Evolutionary conservation across 2,113 vertebrate genomes (phyloP).

Genomic region (Rhea pennata): DNA sequence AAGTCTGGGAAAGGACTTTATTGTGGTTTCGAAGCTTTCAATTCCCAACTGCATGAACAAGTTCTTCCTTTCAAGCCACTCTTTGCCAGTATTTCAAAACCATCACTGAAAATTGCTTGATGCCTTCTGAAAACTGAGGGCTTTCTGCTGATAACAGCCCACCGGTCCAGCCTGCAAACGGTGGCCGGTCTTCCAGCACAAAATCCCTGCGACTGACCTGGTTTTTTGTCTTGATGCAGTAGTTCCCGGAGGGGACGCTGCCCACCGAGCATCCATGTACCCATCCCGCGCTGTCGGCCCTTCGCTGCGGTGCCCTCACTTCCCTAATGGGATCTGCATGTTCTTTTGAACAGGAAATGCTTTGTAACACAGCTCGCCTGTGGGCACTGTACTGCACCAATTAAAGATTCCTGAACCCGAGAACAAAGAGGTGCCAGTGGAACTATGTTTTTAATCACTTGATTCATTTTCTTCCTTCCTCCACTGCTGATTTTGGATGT

Average conservation of each 20-base stretch:
- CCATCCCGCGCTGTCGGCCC: slow-evolving; percentile 18
- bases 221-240: not conserved
- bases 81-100: slow-evolving; percentile 56
- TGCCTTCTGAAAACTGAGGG: not conserved
- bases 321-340: slow-evolving; percentile 38
- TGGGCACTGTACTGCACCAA: slow-evolving; percentile 54
- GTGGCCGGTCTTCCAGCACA: not conserved
- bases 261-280: not conserved
- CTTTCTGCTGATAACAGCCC: not conserved
- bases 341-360: slow-evolving; percentile 60
- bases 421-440: slow-evolving; percentile 65
- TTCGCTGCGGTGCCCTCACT: not conserved
- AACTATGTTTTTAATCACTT: slow-evolving; percentile 43
- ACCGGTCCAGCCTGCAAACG: not conserved
- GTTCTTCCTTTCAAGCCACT: slow-evolving; percentile 61
- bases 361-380: slow-evolving; percentile 62
- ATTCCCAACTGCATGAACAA: slow-evolving; percentile 63
- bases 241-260: not conserved
- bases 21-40: slow-evolving; percentile 74
- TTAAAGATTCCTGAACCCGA: slow-evolving; percentile 52
- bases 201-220: accelerated
- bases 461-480: slow-evolving; percentile 62
- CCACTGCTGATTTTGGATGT: slow-evolving; percentile 29
- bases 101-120: not conserved
- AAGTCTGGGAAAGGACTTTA: slow-evolving; percentile 68